Conservation (phyloP, 2,113 vertebrate species). For the Triplophysa rosa region DNA sequence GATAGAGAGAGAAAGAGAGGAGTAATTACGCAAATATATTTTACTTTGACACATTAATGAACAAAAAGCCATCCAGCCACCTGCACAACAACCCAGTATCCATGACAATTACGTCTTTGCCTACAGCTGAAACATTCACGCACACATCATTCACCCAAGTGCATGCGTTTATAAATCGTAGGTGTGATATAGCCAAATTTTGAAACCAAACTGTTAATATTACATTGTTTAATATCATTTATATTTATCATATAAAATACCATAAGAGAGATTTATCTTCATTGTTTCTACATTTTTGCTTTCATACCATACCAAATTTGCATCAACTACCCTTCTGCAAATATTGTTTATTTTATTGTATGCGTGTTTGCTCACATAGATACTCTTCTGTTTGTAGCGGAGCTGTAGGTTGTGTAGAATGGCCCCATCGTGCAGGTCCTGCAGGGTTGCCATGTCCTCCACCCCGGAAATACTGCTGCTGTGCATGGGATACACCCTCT, state of each 20-base stretch:
- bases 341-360: no score
- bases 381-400: constrained; percentile 84
- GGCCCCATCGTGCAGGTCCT: constrained; percentile 92
- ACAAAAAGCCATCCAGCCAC: constrained; percentile 35
- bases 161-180: background rate
- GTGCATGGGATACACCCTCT: constrained; percentile 90
- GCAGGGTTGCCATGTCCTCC: constrained; percentile 90
- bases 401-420: constrained; percentile 94
- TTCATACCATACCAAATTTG: no score
- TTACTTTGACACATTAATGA: constrained; percentile 20
- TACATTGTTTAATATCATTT: no score
- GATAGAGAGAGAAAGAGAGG: constrained; percentile 4
- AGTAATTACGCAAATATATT: constrained; percentile 34
- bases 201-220: no score
- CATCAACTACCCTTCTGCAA: no score
- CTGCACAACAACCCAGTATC: constrained; percentile 36
- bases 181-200: no score
- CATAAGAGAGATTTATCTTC: no score
- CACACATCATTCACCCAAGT: background rate
- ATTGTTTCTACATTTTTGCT: no score
- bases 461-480: constrained; percentile 75
- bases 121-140: background rate
- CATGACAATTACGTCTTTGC: constrained; percentile 8
- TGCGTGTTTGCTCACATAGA: constrained; percentile 85
- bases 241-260: no score